Evolutionary conservation across 2,888 invertebrate species (phyloP).

Genomic region (Anthophora plumipes): DNA sequence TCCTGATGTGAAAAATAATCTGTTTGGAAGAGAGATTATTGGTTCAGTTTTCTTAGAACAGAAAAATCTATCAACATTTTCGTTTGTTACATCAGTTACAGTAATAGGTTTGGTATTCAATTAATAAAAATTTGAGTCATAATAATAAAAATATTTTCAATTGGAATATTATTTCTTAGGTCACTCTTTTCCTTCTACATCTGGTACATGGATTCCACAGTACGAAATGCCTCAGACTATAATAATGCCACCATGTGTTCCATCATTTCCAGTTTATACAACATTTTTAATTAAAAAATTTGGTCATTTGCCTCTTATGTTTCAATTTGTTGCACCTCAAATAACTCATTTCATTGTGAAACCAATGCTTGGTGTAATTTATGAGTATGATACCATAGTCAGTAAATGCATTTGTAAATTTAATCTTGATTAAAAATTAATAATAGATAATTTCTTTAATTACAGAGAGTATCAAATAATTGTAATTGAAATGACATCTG

Average conservation of each 20-base stretch:
- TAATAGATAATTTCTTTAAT: neutral
- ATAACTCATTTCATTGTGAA: constrained; percentile 83
- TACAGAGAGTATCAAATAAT: constrained; percentile 82
- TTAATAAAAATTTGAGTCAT: constrained; percentile 9
- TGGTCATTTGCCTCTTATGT: constrained; percentile 84
- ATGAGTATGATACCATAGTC: constrained; percentile 64
- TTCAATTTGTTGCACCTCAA: constrained; percentile 83
- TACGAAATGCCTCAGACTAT: constrained; percentile 77
- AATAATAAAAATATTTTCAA: neutral
- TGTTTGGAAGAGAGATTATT: constrained; percentile 54
- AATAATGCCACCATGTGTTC: constrained; percentile 79
- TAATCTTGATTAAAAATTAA: neutral
- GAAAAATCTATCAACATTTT: constrained; percentile 33
- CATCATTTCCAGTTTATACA: constrained; percentile 75
- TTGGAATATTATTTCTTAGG: constrained; percentile 56
- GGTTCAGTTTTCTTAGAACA: constrained; percentile 29
- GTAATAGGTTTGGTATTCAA: constrained; percentile 51
- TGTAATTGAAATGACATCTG: constrained; percentile 81
- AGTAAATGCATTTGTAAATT: neutral
- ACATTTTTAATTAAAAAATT: constrained; percentile 83
- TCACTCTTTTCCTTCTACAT: constrained; percentile 69
- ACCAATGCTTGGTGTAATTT: constrained; percentile 84
- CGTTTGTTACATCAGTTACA: constrained; percentile 38
- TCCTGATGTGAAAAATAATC: constrained; percentile 38
- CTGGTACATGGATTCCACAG: constrained; percentile 74